Conservation (phyloP, 2,888 invertebrate species). For the Athrips mouffetella region DNA sequence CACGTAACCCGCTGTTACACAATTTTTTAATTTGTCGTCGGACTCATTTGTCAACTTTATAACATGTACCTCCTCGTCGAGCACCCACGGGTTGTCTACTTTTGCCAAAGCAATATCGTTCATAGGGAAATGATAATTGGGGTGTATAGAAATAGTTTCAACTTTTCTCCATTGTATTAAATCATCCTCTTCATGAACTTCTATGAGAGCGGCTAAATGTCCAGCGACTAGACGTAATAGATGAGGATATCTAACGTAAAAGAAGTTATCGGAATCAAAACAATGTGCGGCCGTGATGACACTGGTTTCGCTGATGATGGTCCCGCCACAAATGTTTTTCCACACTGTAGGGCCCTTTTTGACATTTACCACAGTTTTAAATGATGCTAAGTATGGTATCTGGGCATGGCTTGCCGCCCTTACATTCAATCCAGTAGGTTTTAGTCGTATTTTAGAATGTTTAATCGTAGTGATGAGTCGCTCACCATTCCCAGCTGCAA, state of each 20-base stretch:
- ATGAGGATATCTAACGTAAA: conserved; percentile 29
- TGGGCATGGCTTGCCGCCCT: conserved; percentile 33
- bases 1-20: conserved; percentile 49
- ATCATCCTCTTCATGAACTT: neutral
- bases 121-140: conserved; percentile 33
- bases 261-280: conserved; percentile 49
- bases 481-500: conserved; percentile 7
- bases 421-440: conserved; percentile 46
- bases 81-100: conserved; percentile 34
- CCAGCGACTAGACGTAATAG: conserved; percentile 47
- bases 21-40: conserved; percentile 37
- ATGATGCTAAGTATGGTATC: conserved; percentile 52
- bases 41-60: conserved; percentile 28
- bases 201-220: conserved; percentile 19
- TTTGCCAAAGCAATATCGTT: conserved; percentile 49
- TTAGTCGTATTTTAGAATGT: conserved; percentile 37
- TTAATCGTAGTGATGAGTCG: conserved; percentile 50
- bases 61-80: conserved; percentile 31
- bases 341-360: conserved; percentile 25
- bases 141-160: conserved; percentile 26
- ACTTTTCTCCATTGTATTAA: conserved; percentile 34
- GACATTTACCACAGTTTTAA: conserved; percentile 36
- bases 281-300: conserved; percentile 60
- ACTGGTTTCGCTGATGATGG: conserved; percentile 39
- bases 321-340: conserved; percentile 54